Evolutionary conservation across 2,888 invertebrate species (phyloP).

Genomic region (Parnassius mnemosyne): DNA sequence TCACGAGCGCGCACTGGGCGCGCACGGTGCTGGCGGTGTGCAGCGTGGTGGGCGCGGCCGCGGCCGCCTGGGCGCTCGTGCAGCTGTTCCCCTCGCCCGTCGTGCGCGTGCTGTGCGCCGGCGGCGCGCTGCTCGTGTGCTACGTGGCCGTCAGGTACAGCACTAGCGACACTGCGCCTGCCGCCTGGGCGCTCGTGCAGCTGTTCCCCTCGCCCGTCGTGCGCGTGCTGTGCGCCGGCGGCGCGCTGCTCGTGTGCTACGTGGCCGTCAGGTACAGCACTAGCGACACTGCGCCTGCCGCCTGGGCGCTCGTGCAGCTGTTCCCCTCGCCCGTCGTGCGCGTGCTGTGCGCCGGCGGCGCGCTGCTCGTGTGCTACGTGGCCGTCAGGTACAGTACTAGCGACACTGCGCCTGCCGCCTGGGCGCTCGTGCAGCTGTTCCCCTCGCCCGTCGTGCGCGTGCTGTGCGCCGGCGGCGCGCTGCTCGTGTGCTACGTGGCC

Average conservation of each 20-base stretch:
- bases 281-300: slow-evolving; percentile 42
- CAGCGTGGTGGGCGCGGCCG: slow-evolving; percentile 87
- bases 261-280: slow-evolving; percentile 44
- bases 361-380: slow-evolving; percentile 1
- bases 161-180: neutral
- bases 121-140: slow-evolving; percentile 89
- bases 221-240: neutral
- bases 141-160: slow-evolving; percentile 89
- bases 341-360: neutral
- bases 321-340: neutral
- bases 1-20: slow-evolving; percentile 91
- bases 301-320: neutral
- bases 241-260: neutral
- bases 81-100: slow-evolving; percentile 89
- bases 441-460: neutral
- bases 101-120: slow-evolving; percentile 89
- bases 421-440: neutral
- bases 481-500: slow-evolving; percentile 3
- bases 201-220: neutral
- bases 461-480: neutral
- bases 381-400: slow-evolving; percentile 56
- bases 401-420: neutral
- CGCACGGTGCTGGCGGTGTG: slow-evolving; percentile 90
- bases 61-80: slow-evolving; percentile 89
- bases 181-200: neutral